Evolutionary conservation across 1,140 invertebrate species (phyloP), one percentile per base, ranked within the genome.

Genomic region (Orussus abietinus): DNA sequence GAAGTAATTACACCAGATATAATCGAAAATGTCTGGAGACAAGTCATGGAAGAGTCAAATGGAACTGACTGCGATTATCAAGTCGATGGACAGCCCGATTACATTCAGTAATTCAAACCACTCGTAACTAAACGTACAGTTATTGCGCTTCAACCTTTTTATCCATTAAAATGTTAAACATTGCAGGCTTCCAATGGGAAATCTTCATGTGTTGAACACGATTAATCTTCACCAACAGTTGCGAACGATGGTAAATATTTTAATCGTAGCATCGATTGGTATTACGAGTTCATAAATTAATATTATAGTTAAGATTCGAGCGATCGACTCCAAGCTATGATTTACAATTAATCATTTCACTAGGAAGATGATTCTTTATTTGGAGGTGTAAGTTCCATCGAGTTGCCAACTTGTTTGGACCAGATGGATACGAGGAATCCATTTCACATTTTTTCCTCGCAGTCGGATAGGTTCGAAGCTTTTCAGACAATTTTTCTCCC

Each of bases 1-100:
- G 71, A 74, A 57, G 49, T 70, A 17, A 64, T 72, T 30, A 71
- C 68, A 9, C 67, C 69, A 18, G 69, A 74, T 39, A 57, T 70
- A 6, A 71, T 74, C 47, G 69, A 74, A 53, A 72, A 71, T 59
- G 51, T 72, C 26, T 72, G 68, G 71, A 58, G 69, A 42, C 66
- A 71, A 58, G 69, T 70, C 25, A 53, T 71, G 32, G 67, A 74
- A 22, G 69, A 71, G 11, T 58, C 58, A 0, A 69, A 58, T 20
- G 60, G 51, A 26, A 44, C 53, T 2, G 67, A 70, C 13, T 66
- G 59, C 25, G 66, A 74, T 49, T 68, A 64, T 53, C 60, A 64
- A 38, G 59, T 57, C 25, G 63, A 70, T 13, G 56, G 37, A 12
- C 63, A 70, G 45, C 49, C 54, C n/a, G 66, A 73, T 42, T 69